Conservation (phyloP, 2,888 invertebrate species). For the Mesorhabditis spiculigera region DNA sequence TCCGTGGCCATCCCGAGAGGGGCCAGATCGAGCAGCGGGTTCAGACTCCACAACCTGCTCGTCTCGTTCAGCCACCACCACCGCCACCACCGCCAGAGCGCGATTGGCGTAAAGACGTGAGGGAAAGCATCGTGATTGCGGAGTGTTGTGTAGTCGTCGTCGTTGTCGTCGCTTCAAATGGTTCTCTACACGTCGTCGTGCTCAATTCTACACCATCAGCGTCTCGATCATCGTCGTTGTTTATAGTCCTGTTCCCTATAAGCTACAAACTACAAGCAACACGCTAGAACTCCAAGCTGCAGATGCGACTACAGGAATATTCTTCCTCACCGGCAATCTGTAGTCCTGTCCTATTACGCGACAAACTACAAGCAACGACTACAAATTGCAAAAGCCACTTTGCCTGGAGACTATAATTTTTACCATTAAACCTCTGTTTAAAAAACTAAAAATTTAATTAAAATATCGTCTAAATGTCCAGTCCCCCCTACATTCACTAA, state of each 20-base stretch:
- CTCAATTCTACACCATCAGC: background rate
- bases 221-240: constrained; percentile 9
- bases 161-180: background rate
- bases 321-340: background rate
- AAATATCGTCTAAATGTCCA: too few species aligned
- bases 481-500: background rate
- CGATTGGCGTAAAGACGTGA: constrained; percentile 46
- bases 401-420: too few species aligned
- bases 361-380: too few species aligned
- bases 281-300: too few species aligned
- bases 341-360: background rate
- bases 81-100: constrained; percentile 32
- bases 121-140: constrained; percentile 10
- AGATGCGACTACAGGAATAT: too few species aligned
- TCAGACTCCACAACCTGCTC: constrained; percentile 16
- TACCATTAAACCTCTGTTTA: too few species aligned
- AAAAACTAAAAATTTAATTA: too few species aligned
- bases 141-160: background rate
- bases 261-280: background rate
- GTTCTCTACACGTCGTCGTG: background rate
- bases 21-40: constrained; percentile 68
- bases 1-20: constrained; percentile 60
- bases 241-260: background rate
- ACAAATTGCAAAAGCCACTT: too few species aligned
- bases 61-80: constrained; percentile 25